Conservation (phyloP, 2,888 invertebrate genomes). For the Erebia epiphron region DNA sequence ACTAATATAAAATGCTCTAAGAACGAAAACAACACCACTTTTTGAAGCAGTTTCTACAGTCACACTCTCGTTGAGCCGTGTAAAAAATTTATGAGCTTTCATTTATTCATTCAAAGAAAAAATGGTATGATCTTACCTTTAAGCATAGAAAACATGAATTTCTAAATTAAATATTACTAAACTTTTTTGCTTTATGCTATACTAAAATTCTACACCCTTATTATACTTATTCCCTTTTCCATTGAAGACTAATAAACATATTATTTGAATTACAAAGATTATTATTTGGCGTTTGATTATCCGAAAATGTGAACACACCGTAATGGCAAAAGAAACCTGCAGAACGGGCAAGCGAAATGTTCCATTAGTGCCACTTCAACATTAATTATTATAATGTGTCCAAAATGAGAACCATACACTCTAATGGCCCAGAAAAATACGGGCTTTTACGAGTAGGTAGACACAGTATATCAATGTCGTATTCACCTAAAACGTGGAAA, state of each 20-base stretch:
- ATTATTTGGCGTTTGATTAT: not conserved
- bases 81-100: conserved; percentile 3
- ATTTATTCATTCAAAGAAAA: not conserved
- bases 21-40: conserved; percentile 67
- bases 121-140: no score
- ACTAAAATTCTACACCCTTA: no score
- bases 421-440: conserved; percentile 27
- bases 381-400: conserved; percentile 40
- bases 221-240: not conserved
- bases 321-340: conserved; percentile 45
- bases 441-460: not conserved
- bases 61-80: not conserved
- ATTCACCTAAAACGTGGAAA: no score
- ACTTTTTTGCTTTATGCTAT: no score
- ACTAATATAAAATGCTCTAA: conserved; percentile 80
- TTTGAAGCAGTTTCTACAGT: conserved; percentile 9
- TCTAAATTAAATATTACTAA: no score
- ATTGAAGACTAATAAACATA: not conserved
- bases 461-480: no score
- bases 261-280: not conserved
- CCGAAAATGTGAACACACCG: conserved; percentile 3
- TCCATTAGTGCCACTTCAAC: conserved; percentile 44
- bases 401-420: conserved; percentile 33
- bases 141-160: no score
- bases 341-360: conserved; percentile 45